A percentile compares a stretch with the other conserved stretches of the same genome.
These are phyloP conservation scores for Cichladusa arquata DNA, from an alignment of 2,113 vertebrate genomes.

Conservation along the genomic window DNA sequence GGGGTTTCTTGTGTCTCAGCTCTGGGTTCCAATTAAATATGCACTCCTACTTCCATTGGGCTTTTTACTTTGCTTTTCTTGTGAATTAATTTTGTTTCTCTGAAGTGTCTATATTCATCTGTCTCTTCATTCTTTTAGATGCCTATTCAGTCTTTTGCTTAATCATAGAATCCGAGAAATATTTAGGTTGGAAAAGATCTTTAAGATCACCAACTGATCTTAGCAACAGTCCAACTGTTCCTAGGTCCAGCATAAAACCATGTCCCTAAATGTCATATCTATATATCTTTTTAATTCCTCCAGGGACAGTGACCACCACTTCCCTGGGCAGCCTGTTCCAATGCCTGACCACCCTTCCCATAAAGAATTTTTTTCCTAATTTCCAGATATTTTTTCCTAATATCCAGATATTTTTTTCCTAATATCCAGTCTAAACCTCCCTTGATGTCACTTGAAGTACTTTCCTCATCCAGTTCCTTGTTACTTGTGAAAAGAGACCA, in stretches of 20 bases:
- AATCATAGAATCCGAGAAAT: neutral
- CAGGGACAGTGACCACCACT: neutral
- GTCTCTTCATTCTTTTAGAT: neutral
- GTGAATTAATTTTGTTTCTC: neutral
- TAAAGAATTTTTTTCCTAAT: neutral
- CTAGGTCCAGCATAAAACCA: neutral
- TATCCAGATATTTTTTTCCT: neutral
- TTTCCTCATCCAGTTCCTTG: neutral
- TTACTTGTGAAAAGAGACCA: neutral
- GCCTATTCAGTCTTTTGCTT: neutral
- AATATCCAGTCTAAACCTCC: neutral
- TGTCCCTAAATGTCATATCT: neutral
- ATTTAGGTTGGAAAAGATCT: neutral
- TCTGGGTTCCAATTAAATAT: neutral
- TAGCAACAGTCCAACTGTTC: neutral
- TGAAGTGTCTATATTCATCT: neutral
- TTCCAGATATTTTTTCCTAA: neutral
- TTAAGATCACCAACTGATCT: rapidly evolving
- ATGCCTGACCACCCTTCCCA: neutral
- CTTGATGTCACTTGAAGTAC: neutral
- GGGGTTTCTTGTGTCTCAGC: neutral
- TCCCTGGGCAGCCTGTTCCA: neutral
- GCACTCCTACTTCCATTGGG: neutral
- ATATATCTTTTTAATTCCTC: neutral
- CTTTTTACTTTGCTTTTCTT: neutral